Conservation (phyloP, 1,140 invertebrate species). For the Whitmania pigra region DNA sequence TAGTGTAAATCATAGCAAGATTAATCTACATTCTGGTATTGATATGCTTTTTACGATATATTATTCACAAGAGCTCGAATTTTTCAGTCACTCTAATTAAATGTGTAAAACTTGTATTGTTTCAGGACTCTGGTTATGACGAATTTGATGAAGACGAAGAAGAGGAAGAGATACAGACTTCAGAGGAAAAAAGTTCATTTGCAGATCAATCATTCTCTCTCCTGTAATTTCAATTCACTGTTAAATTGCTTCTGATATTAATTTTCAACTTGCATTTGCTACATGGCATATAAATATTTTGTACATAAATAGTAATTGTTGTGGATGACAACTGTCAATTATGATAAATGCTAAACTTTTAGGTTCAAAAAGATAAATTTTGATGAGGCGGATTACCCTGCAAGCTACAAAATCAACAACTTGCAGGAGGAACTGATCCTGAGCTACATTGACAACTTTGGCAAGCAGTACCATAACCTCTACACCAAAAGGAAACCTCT, state of each 20-base stretch:
- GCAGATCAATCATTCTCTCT: background rate
- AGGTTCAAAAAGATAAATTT: constrained; percentile 26
- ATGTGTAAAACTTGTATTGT: background rate
- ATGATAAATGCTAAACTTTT: background rate
- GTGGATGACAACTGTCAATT: background rate
- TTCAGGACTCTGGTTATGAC: no score
- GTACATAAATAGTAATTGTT: background rate
- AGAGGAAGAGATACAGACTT: constrained; percentile 6
- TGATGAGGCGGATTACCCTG: constrained; percentile 47
- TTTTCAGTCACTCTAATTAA: no score
- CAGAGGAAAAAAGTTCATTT: background rate
- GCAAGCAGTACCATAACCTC: constrained; percentile 57
- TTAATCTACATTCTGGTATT: no score
- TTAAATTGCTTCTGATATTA: background rate
- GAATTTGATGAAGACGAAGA: no score
- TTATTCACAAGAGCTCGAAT: no score
- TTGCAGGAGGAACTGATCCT: constrained; percentile 62
- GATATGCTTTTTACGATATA: no score
- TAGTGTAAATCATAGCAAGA: no score
- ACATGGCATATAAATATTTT: background rate
- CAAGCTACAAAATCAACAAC: constrained; percentile 57
- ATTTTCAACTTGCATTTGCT: background rate
- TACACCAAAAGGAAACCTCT: constrained; percentile 58
- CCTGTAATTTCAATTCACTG: background rate
- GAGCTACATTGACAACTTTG: constrained; percentile 55